These are phyloP conservation scores for Plebejus argus DNA, from an alignment of 2,888 invertebrate genomes.

Conservation along the genomic window DNA sequence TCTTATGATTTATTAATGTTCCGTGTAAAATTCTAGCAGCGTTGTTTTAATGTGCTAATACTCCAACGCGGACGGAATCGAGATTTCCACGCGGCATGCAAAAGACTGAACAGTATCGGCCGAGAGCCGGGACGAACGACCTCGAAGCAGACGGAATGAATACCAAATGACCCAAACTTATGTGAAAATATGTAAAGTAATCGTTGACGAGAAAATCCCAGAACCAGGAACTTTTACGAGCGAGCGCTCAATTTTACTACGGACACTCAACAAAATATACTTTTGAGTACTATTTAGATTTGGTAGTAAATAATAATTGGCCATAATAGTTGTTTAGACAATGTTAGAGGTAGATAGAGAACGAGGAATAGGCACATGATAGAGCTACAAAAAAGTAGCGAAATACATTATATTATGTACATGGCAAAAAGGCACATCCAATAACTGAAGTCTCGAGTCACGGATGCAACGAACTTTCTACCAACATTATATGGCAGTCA, in stretches of 20 bases:
- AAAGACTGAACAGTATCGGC: conserved; percentile 64
- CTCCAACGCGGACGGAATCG: conserved; percentile 64
- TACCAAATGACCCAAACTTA: conserved; percentile 61
- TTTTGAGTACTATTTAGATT: neutral
- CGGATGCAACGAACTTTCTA: conserved; percentile 15
- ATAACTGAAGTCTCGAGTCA: neutral
- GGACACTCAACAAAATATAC: neutral
- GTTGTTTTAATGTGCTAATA: conserved; percentile 70
- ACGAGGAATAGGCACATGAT: no score
- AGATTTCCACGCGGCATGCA: conserved; percentile 60
- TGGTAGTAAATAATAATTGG: neutral
- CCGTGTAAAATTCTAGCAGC: conserved; percentile 43
- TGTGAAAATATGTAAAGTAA: conserved; percentile 43
- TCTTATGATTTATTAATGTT: conserved; percentile 31
- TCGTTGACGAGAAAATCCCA: conserved; percentile 25
- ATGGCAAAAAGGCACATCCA: neutral
- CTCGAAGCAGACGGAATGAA: conserved; percentile 67
- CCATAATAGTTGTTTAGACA: neutral
- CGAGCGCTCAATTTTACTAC: neutral
- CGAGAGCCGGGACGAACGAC: conserved; percentile 79
- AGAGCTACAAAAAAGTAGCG: neutral
- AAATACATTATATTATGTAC: neutral
- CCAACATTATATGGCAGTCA: conserved; percentile 8
- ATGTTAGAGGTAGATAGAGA: neutral
- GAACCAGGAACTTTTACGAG: conserved; percentile 30